Evolutionary conservation across 2,113 vertebrate species (phyloP), one percentile per base, ranked within the genome.

Genomic region (Ivindomyrus marchei): DNA sequence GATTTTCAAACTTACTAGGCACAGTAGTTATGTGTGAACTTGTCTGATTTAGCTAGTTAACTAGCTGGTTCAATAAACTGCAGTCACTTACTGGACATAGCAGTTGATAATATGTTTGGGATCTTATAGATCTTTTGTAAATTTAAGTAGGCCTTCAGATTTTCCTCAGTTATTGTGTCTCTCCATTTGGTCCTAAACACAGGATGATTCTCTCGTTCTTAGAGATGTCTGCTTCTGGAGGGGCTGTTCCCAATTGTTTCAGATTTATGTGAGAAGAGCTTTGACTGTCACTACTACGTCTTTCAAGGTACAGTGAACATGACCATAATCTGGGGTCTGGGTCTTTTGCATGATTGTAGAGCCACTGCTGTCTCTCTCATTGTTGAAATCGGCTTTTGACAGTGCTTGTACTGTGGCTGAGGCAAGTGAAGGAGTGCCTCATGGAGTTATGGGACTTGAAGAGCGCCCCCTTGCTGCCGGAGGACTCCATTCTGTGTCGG

Each of bases 381-480:
- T 5, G 0, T 50, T 70, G 15, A 66, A 15, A 66, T 77, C 42
- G 86, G 58, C 90, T 92, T 49, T 77, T 90, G 94, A 89, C 95
- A 98, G 98, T 95, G 86, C 95, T 98, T 19, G 93, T 92, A 0
- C 92, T 97, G 52, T 98, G 97, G 97, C 95, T 98, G 92, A 97
- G 95, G 93, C 94, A 94, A 83, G 90, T 97, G 62, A 96, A 91
- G 90, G 95, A 96, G 46, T 92, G 93, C 88, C 91, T 96, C 90
- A 83, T 92, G 2, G 94, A 94, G 5, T 24, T 98, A 90, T 96
- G 95, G 96, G 66, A 83, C 91, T 89, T 93, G 90, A 95, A 0
- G 0, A 94, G 91, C 0, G 91, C 39, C 24, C 92, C 88, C 1
- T 24, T 97, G 45, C 92, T 98, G 89, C 85, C 87, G 0, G 93